Conservation (phyloP, 2,797 vertebrate genomes). For the Pangasius djambal region DNA sequence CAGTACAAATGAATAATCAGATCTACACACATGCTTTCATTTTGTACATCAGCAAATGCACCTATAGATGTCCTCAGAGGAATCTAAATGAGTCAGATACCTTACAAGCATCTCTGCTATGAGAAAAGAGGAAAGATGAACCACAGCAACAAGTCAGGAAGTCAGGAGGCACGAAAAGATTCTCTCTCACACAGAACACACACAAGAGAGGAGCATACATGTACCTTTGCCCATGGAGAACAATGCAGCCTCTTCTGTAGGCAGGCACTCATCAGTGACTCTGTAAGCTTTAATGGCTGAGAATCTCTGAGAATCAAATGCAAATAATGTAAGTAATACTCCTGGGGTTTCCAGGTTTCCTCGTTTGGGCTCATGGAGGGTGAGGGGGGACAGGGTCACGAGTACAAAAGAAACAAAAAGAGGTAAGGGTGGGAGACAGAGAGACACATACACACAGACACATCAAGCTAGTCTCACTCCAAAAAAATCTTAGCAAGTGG, state of each 20-base stretch:
- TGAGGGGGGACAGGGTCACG: constrained; percentile 32
- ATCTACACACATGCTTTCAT: neutral
- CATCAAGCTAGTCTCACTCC: neutral
- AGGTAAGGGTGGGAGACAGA: constrained; percentile 8
- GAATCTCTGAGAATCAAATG: constrained; percentile 59
- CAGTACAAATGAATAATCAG: constrained; percentile 1
- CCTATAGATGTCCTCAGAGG: constrained; percentile 48
- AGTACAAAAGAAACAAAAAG: constrained; percentile 35
- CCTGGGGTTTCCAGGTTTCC: constrained; percentile 44
- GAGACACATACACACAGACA: constrained; percentile 9
- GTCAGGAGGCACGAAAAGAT: neutral
- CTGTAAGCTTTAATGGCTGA: constrained; percentile 59
- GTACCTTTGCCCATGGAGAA: constrained; percentile 33
- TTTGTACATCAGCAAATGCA: constrained; percentile 32
- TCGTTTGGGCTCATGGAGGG: constrained; percentile 43
- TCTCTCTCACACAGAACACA: neutral
- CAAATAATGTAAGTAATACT: constrained; percentile 59
- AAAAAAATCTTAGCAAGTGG: neutral
- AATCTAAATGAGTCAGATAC: constrained; percentile 28
- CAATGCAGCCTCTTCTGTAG: constrained; percentile 57
- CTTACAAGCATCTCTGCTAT: constrained; percentile 3
- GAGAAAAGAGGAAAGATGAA: constrained; percentile 16
- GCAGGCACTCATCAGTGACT: constrained; percentile 56
- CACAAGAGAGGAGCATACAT: constrained; percentile 19
- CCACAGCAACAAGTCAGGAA: constrained; percentile 1